Percentiles rank a stretch among this genome's conserved stretches.
Conservation (phyloP, 2,113 vertebrate genomes). For the Anser brachyrhynchus region DNA sequence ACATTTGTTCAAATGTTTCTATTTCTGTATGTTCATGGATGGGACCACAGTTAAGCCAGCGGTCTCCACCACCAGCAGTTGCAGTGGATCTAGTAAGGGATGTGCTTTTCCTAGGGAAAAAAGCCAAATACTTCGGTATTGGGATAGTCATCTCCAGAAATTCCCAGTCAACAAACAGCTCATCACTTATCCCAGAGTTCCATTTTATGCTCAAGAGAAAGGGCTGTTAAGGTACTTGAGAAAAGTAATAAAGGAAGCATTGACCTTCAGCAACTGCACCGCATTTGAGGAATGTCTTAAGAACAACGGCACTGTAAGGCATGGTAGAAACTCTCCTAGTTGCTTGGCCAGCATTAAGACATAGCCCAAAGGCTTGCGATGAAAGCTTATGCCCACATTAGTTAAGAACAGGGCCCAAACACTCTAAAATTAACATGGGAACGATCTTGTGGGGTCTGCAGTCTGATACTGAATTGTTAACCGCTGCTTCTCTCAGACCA, state of each 20-base stretch:
- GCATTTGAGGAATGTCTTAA: not conserved
- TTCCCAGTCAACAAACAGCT: not conserved
- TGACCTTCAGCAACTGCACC: not conserved
- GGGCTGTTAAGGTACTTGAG: not conserved
- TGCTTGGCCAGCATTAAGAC: not conserved
- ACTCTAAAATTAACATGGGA: not conserved
- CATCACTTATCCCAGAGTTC: not conserved
- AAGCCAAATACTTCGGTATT: not conserved
- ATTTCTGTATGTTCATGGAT: not conserved
- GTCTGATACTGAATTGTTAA: rapidly evolving
- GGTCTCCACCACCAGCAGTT: not conserved
- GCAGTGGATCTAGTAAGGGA: not conserved
- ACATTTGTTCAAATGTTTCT: too few species aligned
- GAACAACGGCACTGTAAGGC: not conserved
- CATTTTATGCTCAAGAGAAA: not conserved
- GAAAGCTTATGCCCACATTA: not conserved
- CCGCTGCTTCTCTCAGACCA: not conserved
- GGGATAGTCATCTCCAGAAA: not conserved
- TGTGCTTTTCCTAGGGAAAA: not conserved
- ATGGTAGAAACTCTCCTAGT: not conserved
- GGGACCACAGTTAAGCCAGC: not conserved
- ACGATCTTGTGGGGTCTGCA: not conserved
- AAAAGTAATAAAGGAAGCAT: not conserved
- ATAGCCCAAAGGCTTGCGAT: not conserved
- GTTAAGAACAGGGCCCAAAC: rapidly evolving